Evolutionary conservation across 1,140 invertebrate species (phyloP).

Genomic region (Harpegnathos saltator): DNA sequence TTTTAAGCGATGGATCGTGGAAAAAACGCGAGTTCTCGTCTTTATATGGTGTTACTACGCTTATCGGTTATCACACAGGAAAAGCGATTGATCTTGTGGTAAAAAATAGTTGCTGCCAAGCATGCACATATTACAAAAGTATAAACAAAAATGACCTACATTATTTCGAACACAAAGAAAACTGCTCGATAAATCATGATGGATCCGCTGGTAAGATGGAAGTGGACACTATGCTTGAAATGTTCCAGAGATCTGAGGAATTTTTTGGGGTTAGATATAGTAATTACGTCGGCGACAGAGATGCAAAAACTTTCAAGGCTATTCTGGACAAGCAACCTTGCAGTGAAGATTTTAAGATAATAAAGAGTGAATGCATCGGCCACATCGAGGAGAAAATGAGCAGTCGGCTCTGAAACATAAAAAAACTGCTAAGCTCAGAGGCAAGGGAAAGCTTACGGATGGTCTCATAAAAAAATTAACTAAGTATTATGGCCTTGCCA

Average conservation of each 20-base stretch:
- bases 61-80: not conserved
- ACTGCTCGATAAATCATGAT: conserved; percentile 52
- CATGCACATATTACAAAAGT: not conserved
- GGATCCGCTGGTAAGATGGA: conserved; percentile 64
- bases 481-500: conserved; percentile 1
- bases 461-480: not conserved
- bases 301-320: conserved; percentile 57
- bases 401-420: not conserved
- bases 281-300: conserved; percentile 53
- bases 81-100: conserved; percentile 4
- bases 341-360: conserved; percentile 11
- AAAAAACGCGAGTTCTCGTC: not conserved
- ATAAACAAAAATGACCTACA: not conserved
- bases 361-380: conserved; percentile 61
- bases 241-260: conserved; percentile 56
- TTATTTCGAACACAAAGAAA: conserved; percentile 8
- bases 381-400: not conserved
- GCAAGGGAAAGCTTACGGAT: not conserved
- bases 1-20: not conserved
- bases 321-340: conserved; percentile 55
- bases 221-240: conserved; percentile 58
- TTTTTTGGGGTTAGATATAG: conserved; percentile 23
- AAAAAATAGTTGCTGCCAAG: not conserved
- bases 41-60: not conserved
- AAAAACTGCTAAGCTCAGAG: conserved; percentile 3